Percentiles rank a stretch among this genome's conserved stretches.
phyloP scores from a whole-genome alignment of 2,888 invertebrate genomes.

The Polydrusus cervinus region DNA sequence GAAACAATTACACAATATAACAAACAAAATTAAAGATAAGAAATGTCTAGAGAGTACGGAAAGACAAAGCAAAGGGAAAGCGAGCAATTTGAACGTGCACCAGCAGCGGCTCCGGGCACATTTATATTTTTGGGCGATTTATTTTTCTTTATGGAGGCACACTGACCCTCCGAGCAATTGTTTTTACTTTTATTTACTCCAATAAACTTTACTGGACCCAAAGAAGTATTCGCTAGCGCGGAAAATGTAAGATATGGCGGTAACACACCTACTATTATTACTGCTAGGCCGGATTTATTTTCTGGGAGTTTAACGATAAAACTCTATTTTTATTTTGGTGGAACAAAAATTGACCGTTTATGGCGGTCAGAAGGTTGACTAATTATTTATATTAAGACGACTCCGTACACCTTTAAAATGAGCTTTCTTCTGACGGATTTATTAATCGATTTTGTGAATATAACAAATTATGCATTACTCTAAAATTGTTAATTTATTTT shows the following conservation, averaged over 20 bases:
- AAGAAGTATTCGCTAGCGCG: conserved; percentile 37
- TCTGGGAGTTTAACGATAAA: background rate
- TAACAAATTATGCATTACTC: too few relatives aligned
- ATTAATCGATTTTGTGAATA: too few relatives aligned
- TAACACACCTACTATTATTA: conserved; percentile 19
- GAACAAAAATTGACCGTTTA: too few relatives aligned
- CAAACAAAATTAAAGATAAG: conserved; percentile 49
- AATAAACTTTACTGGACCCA: conserved; percentile 51
- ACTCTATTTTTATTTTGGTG: too few relatives aligned
- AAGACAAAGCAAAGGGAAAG: conserved; percentile 42
- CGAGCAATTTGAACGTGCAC: conserved; percentile 48
- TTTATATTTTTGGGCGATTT: conserved; percentile 54
- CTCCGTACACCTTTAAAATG: too few relatives aligned
- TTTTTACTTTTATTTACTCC: conserved; percentile 51
- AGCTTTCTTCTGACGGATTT: too few relatives aligned
- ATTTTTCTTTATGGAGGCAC: conserved; percentile 50
- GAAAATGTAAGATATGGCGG: conserved; percentile 36
- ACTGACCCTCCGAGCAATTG: conserved; percentile 43
- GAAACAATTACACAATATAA: conserved; percentile 51
- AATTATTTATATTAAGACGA: too few relatives aligned
- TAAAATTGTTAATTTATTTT: too few relatives aligned
- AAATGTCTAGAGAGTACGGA: conserved; percentile 39
- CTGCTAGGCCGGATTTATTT: conserved; percentile 14
- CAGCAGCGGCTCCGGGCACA: conserved; percentile 46
- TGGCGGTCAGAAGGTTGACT: too few relatives aligned